A percentile compares a stretch with the other conserved stretches of the same genome.
phyloP scores from a whole-genome alignment of 2,113 vertebrate species.

The Ceuthmochares aereus region DNA sequence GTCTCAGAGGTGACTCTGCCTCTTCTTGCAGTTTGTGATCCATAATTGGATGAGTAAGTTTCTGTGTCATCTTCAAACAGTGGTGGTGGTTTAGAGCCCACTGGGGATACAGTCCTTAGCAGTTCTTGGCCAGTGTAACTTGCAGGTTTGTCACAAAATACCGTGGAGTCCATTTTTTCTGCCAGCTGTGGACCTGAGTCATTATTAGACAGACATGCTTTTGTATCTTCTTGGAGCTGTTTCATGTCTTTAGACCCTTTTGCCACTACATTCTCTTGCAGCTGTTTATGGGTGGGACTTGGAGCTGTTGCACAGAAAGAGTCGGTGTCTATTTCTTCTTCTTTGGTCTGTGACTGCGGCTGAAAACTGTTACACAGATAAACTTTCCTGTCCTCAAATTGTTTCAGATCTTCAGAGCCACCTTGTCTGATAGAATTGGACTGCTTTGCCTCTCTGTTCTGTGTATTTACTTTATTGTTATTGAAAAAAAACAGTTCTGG shows the following conservation, averaged over 20 bases:
- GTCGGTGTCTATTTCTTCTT: not conserved
- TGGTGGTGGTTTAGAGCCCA: not conserved
- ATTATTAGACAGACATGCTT: not conserved
- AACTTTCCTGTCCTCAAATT: not conserved
- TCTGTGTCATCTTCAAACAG: not conserved
- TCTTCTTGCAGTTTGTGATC: not conserved
- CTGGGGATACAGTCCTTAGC: not conserved
- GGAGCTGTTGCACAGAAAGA: not conserved
- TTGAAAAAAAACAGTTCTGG: not conserved
- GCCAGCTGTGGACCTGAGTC: not conserved
- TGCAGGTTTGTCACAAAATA: not conserved
- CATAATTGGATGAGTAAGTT: rapidly evolving
- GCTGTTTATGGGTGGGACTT: conserved; percentile 15
- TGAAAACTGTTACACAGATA: not conserved
- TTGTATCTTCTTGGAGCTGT: not conserved
- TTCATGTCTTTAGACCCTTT: not conserved
- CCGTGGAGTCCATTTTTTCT: not conserved
- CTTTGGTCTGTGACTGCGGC: not conserved
- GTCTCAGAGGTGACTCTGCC: not conserved
- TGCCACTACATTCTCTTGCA: not conserved
- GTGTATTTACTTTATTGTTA: not conserved
- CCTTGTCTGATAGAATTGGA: not conserved
- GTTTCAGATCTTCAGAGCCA: not conserved
- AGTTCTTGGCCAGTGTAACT: not conserved
- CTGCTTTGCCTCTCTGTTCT: not conserved